phyloP scores from a whole-genome alignment of 92 coral and sea anemone genomes.

The Zoanthus sociatus region DNA sequence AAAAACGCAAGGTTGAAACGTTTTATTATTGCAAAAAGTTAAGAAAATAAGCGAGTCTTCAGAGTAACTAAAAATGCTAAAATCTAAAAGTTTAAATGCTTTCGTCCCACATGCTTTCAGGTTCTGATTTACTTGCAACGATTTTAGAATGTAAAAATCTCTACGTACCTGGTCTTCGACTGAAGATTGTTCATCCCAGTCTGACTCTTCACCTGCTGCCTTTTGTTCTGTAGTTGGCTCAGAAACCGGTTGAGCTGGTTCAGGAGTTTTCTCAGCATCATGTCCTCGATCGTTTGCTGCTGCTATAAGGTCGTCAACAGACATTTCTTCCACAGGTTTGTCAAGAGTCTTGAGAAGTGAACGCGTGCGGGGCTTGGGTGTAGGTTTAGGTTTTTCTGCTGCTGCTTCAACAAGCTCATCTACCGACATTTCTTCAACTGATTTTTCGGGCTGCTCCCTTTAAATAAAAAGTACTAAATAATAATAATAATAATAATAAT shows the following conservation, averaged over 20 bases:
- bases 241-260: not conserved
- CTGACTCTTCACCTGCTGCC: constrained; percentile 33
- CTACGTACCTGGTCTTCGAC: not conserved
- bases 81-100: not conserved
- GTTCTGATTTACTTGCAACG: not conserved
- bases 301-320: constrained; percentile 85
- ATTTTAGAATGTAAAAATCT: not conserved
- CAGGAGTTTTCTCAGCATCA: not conserved
- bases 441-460: constrained; percentile 64
- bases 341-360: constrained; percentile 42
- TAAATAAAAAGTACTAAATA: not conserved
- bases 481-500: too few species aligned
- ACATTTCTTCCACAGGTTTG: constrained; percentile 90
- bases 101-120: not conserved
- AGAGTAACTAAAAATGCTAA: not conserved
- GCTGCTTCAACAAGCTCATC: constrained; percentile 89
- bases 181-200: constrained; percentile 40
- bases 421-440: constrained; percentile 88
- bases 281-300: constrained; percentile 64
- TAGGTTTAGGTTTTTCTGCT: constrained; percentile 51
- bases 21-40: too few species aligned
- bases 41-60: not conserved
- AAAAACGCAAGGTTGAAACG: too few species aligned
- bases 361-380: constrained; percentile 38
- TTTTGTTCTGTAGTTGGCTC: not conserved